Base-by-base conservation (phyloP, 2,797 vertebrate genomes). In the Anableps anableps region DNA sequence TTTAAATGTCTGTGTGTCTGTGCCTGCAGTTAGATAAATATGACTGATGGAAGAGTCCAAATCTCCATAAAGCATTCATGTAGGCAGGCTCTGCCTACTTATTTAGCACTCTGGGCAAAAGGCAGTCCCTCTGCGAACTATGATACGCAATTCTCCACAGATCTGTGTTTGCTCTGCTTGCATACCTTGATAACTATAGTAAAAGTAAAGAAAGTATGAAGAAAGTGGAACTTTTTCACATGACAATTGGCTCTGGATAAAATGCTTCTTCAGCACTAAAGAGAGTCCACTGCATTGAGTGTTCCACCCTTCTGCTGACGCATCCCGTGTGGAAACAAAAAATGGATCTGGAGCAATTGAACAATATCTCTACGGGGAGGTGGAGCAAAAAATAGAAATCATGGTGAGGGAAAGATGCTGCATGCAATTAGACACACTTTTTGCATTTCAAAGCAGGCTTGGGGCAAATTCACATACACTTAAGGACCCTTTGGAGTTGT, bases 261-360 rank as follows among this genome's bases (percentile, higher is more conserved):
- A 93, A 80, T 51, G 90, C 91, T 75, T 85, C 80, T 83, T 90
- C 90, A 93, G 92, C 90, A 82, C 74, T 76, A 81, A 75, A 82
- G 82, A 78, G 78, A 88, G 75, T 80, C 73, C 80, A 34, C 81
- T 76, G 80, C 77, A 21, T 81, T 78, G 72, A 85, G 81, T 83
- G 85, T 81, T 87, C 88, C 45, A 55, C 73, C 72, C 87, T 88
- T 87, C 78, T 88, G 92, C 90, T 93, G 92, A 92, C 71, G 19
- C 84, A 85, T 84, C 81, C 81, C 74, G 36, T 79, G 75, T 83
- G 87, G 83, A 79, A 86, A 82, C 68, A 87, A 89, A 75, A 85
- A 72, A 85, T 86, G 84, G 81, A 90, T 86, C 76, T 89, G 83
- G 77, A 88, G 77, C 50, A 17, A 90, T 45, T 82, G 79, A 89